These are phyloP conservation scores for Nerophis lumbriciformis DNA, from an alignment of 2,113 vertebrate species.

Conservation along the genomic window DNA sequence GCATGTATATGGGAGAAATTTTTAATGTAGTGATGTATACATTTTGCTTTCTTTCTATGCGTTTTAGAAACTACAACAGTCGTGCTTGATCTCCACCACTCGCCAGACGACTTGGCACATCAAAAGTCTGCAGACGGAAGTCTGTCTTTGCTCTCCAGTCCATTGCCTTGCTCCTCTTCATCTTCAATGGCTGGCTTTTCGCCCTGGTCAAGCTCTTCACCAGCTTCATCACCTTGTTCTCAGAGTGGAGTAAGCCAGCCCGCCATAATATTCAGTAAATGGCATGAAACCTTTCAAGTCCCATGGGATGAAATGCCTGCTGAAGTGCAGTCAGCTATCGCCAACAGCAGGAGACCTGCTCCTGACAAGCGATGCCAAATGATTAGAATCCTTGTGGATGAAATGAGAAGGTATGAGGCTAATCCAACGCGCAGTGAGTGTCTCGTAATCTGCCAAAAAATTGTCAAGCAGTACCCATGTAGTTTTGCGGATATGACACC, in stretches of 20 bases:
- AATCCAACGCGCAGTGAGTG: constrained; percentile 1
- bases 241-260: too few relatives aligned
- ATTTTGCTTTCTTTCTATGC: background rate
- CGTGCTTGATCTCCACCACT: background rate
- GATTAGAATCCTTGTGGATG: background rate
- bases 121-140: background rate
- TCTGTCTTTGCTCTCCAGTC: background rate
- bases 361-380: background rate
- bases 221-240: background rate
- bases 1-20: background rate
- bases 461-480: constrained; percentile 2
- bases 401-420: background rate
- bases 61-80: constrained; percentile 5
- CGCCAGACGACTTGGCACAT: background rate
- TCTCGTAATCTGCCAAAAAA: background rate
- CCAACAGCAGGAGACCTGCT: background rate
- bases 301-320: too few relatives aligned
- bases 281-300: too few relatives aligned
- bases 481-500: background rate
- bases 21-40: background rate
- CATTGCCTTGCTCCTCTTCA: background rate
- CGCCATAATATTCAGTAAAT: too few relatives aligned
- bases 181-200: too few relatives aligned
- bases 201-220: too few relatives aligned
- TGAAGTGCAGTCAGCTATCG: background rate